Conservation (phyloP, 1,140 invertebrate genomes). For the Drosophila miranda region DNA sequence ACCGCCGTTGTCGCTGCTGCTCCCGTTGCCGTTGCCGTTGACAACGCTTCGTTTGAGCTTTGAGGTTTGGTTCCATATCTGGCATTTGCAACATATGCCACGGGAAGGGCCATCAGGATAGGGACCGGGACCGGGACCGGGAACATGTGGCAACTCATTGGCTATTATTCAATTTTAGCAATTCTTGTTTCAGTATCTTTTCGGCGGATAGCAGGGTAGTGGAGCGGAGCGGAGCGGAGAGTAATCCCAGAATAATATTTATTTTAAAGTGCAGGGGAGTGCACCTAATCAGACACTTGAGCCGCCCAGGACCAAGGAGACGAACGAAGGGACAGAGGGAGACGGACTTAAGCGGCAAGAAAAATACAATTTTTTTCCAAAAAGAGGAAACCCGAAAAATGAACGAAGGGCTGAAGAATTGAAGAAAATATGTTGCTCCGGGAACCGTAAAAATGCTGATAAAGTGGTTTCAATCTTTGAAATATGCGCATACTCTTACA, state of each 20-base stretch:
- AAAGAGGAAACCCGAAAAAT: conserved; percentile 1
- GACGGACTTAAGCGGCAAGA: conserved; percentile 77
- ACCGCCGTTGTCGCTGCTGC: conserved; percentile 3
- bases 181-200: conserved; percentile 34
- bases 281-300: conserved; percentile 79
- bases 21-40: conserved; percentile 19
- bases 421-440: conserved; percentile 53
- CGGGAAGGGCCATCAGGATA: conserved; percentile 1
- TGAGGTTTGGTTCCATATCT: neutral
- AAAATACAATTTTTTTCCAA: conserved; percentile 64
- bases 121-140: neutral
- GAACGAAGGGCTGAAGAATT: conserved; percentile 34
- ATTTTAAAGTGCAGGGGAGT: conserved; percentile 73
- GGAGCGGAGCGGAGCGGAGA: conserved; percentile 22
- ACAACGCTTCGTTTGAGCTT: conserved; percentile 19
- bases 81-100: conserved; percentile 48
- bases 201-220: conserved; percentile 12
- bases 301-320: neutral
- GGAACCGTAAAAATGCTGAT: conserved; percentile 75
- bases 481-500: conserved; percentile 51
- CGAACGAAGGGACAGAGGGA: too few relatives aligned
- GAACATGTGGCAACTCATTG: conserved; percentile 64
- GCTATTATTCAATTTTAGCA: conserved; percentile 66
- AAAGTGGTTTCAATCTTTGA: conserved; percentile 64
- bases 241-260: conserved; percentile 79